phyloP scores from a whole-genome alignment of 2,797 vertebrate species.

The Rhinella marina region DNA sequence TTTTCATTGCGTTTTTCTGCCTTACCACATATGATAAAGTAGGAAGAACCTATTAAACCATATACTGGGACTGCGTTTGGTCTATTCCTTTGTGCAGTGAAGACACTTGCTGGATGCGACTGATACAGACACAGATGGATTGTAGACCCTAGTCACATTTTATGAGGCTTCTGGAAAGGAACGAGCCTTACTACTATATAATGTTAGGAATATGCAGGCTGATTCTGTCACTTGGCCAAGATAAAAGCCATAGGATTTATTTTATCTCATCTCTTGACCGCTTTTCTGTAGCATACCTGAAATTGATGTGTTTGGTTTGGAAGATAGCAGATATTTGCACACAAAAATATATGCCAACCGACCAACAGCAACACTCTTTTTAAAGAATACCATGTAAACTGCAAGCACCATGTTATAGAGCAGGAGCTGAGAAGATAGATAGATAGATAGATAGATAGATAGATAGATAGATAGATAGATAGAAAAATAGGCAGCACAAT shows the following conservation, averaged over 20 bases:
- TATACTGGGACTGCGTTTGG: too few relatives aligned
- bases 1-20: neutral
- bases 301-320: neutral
- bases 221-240: neutral
- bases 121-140: neutral
- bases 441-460: too few relatives aligned
- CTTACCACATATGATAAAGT: neutral
- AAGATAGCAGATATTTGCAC: neutral
- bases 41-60: neutral
- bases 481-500: too few relatives aligned
- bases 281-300: neutral
- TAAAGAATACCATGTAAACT: too few relatives aligned
- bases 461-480: too few relatives aligned
- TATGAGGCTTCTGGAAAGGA: neutral
- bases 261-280: neutral
- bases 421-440: too few relatives aligned
- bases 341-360: neutral
- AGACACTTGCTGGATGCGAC: neutral
- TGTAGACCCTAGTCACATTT: neutral
- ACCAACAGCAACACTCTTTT: too few relatives aligned
- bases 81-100: neutral
- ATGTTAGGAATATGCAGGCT: neutral
- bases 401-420: too few relatives aligned
- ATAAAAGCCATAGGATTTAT: neutral
- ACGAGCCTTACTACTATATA: neutral